phyloP scores from a whole-genome alignment of 2,888 invertebrate genomes.

The Phorcus lineatus region DNA sequence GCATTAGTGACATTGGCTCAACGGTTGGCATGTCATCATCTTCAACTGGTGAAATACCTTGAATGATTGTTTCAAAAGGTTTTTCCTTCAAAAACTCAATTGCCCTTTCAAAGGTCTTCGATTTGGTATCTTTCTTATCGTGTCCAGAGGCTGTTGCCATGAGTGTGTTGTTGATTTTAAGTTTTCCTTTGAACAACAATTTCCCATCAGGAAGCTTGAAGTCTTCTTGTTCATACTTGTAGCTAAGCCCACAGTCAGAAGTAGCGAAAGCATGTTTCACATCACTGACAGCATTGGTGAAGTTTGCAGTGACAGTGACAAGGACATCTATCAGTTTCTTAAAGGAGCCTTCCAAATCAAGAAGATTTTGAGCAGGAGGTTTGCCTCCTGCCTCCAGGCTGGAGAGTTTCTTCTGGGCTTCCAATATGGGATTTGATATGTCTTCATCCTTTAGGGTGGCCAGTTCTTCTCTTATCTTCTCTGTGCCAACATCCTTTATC shows the following conservation, averaged over 20 bases:
- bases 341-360: neutral
- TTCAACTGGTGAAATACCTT: slow-evolving; percentile 33
- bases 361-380: neutral
- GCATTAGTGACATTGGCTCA: slow-evolving; percentile 5
- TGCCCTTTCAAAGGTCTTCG: slow-evolving; percentile 44
- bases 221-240: slow-evolving; percentile 41
- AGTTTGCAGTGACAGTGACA: neutral
- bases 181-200: slow-evolving; percentile 43
- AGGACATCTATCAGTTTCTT: neutral
- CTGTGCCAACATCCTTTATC: slow-evolving; percentile 51
- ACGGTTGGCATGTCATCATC: neutral
- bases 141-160: slow-evolving; percentile 45
- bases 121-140: slow-evolving; percentile 50
- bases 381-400: slow-evolving; percentile 4
- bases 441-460: slow-evolving; percentile 21
- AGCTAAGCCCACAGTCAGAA: slow-evolving; percentile 45
- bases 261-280: slow-evolving; percentile 45
- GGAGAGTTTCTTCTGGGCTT: slow-evolving; percentile 15
- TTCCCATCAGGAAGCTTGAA: slow-evolving; percentile 40
- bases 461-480: slow-evolving; percentile 48
- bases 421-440: slow-evolving; percentile 21
- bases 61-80: slow-evolving; percentile 36
- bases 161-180: slow-evolving; percentile 48
- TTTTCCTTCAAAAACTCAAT: slow-evolving; percentile 39
- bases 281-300: neutral